Evolutionary conservation across 2,113 vertebrate genomes (phyloP).

Genomic region (pig (Sus scrofa)): DNA sequence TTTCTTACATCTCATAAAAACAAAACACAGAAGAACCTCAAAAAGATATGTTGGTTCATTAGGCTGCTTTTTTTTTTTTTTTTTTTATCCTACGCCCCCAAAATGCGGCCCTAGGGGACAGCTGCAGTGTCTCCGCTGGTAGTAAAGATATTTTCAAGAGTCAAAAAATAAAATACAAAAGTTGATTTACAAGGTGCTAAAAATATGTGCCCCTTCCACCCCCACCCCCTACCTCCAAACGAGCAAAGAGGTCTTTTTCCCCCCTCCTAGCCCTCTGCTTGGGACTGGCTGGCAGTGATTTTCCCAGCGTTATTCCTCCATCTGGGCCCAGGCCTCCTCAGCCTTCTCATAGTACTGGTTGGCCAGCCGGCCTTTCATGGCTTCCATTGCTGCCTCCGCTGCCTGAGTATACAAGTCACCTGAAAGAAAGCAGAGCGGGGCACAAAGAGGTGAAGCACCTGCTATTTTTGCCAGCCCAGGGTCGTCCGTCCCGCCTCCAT

Average conservation of each 20-base stretch:
- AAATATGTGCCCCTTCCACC: constrained; percentile 63
- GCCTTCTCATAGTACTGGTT: constrained; percentile 98
- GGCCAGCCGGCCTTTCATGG: constrained; percentile 97
- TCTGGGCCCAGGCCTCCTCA: constrained; percentile 95
- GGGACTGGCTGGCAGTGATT: not conserved
- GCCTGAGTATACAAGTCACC: constrained; percentile 97
- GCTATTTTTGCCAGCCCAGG: not conserved
- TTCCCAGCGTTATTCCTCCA: constrained; percentile 90
- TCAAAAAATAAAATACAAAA: constrained; percentile 70
- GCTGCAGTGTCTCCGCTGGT: constrained; percentile 5
- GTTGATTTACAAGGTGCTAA: constrained; percentile 73
- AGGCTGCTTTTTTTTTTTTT: constrained; percentile 46
- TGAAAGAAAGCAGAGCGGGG: constrained; percentile 74
- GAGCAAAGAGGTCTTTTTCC: constrained; percentile 54
- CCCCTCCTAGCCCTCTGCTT: not conserved
- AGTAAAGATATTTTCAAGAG: constrained; percentile 74
- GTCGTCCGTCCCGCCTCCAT: too few relatives aligned
- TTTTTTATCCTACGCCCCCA: not conserved
- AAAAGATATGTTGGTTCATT: constrained; percentile 11
- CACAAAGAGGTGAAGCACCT: not conserved
- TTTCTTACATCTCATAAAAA: not conserved
- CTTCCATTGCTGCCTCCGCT: constrained; percentile 95
- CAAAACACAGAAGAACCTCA: constrained; percentile 42
- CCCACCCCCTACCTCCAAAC: not conserved
- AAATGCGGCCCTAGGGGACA: constrained; percentile 21